These are phyloP conservation scores for Drosophila neocordata DNA, from an alignment of 1,140 invertebrate species.

Conservation along the genomic window DNA sequence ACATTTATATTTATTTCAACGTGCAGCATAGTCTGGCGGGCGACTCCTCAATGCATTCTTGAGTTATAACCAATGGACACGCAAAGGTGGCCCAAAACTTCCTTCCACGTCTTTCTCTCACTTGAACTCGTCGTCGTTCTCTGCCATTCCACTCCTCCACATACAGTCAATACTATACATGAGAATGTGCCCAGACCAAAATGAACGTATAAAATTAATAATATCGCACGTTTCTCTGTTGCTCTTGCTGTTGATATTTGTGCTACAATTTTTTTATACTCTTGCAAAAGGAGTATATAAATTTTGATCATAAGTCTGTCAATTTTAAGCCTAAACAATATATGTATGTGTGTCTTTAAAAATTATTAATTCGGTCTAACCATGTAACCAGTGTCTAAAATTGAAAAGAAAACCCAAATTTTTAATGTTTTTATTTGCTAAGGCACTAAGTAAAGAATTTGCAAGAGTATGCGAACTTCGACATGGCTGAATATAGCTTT, in stretches of 20 bases:
- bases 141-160: conserved; percentile 37
- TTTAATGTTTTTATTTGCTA: too few relatives aligned
- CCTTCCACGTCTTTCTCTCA: conserved; percentile 12
- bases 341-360: too few relatives aligned
- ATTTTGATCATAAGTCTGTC: too few relatives aligned
- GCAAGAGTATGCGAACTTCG: too few relatives aligned
- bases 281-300: too few relatives aligned
- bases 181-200: conserved; percentile 12
- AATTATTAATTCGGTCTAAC: too few relatives aligned
- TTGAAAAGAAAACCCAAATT: too few relatives aligned
- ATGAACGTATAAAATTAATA: conserved; percentile 22
- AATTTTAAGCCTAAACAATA: too few relatives aligned
- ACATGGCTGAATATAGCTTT: too few relatives aligned
- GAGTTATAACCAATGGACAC: conserved; percentile 78
- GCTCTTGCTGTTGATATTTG: conserved; percentile 1
- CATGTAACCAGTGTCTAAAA: too few relatives aligned
- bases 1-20: conserved; percentile 82
- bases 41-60: conserved; percentile 60
- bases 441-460: too few relatives aligned
- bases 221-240: conserved; percentile 19
- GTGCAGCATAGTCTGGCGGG: conserved; percentile 49
- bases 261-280: conserved; percentile 8
- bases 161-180: background rate
- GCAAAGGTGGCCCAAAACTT: conserved; percentile 70
- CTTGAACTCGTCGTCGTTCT: background rate